These are phyloP conservation scores for Tipula confusa DNA, from an alignment of 2,888 invertebrate genomes.

Conservation along the genomic window DNA sequence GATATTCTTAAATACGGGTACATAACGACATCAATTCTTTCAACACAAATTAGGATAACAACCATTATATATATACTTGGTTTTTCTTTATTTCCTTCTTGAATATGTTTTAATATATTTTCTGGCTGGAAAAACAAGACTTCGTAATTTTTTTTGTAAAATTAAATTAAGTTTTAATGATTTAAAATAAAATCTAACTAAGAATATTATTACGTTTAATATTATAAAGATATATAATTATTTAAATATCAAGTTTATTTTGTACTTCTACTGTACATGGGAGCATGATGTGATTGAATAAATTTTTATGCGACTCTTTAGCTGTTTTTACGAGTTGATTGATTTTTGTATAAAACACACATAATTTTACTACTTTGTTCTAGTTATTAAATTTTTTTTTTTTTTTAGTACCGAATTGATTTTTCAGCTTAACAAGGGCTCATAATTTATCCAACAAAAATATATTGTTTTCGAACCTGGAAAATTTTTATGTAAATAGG, in stretches of 20 bases:
- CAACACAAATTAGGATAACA: slow-evolving; percentile 9
- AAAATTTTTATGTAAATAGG: neutral
- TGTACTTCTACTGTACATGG: neutral
- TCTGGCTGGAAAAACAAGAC: neutral
- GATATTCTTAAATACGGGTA: neutral
- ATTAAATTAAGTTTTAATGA: slow-evolving; percentile 3
- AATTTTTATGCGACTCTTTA: neutral
- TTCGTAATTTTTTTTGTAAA: neutral
- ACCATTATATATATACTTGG: neutral
- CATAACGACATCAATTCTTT: slow-evolving; percentile 7
- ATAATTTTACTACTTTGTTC: slow-evolving; percentile 5
- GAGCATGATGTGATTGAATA: neutral
- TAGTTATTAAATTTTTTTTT: neutral
- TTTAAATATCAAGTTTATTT: neutral
- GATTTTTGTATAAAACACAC: slow-evolving; percentile 17
- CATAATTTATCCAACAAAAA: neutral
- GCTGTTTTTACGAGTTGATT: slow-evolving; percentile 9
- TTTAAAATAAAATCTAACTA: neutral
- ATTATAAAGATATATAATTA: too few relatives aligned
- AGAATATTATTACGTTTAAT: neutral
- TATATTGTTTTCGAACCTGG: neutral
- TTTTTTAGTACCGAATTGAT: neutral
- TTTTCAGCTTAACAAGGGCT: neutral
- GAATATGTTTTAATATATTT: neutral
- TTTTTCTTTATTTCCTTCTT: neutral